A percentile compares a stretch with the other conserved stretches of the same genome.
Evolutionary conservation across 2,888 invertebrate species (phyloP).

Genomic region (Ceratothoa steindachneri): DNA sequence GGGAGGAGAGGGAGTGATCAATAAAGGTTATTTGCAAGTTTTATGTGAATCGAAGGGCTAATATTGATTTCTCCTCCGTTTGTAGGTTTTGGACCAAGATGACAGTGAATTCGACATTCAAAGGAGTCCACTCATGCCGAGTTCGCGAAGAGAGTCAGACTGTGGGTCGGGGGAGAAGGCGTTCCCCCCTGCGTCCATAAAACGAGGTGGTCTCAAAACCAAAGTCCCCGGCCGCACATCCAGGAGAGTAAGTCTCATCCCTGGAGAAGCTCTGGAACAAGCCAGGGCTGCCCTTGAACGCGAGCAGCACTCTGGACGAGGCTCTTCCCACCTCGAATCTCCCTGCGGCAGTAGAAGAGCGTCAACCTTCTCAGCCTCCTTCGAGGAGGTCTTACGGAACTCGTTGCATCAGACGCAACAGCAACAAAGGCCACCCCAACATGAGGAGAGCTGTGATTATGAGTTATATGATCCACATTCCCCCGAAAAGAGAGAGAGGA

Average conservation of each 20-base stretch:
- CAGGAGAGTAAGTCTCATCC: conserved; percentile 36
- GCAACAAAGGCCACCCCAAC: neutral
- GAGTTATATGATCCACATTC: neutral
- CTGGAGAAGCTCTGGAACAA: conserved; percentile 41
- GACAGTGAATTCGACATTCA: conserved; percentile 19
- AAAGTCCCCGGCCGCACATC: conserved; percentile 23
- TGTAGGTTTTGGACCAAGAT: conserved; percentile 37
- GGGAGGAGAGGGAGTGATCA: too few species aligned
- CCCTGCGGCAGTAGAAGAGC: neutral
- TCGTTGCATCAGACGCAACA: neutral
- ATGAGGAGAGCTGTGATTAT: neutral
- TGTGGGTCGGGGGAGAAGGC: neutral
- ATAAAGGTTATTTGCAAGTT: too few species aligned
- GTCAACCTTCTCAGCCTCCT: neutral
- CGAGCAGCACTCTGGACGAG: conserved; percentile 3
- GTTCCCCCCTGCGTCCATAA: conserved; percentile 30
- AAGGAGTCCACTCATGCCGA: neutral
- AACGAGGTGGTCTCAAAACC: neutral
- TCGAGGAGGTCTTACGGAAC: neutral
- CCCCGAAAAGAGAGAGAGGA: neutral
- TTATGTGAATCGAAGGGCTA: too few species aligned
- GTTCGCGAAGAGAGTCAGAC: neutral
- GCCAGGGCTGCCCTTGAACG: conserved; percentile 31
- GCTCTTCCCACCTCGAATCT: neutral
- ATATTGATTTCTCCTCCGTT: too few species aligned